phyloP scores from a whole-genome alignment of 2,888 invertebrate genomes.

The Drosophila anceps region DNA sequence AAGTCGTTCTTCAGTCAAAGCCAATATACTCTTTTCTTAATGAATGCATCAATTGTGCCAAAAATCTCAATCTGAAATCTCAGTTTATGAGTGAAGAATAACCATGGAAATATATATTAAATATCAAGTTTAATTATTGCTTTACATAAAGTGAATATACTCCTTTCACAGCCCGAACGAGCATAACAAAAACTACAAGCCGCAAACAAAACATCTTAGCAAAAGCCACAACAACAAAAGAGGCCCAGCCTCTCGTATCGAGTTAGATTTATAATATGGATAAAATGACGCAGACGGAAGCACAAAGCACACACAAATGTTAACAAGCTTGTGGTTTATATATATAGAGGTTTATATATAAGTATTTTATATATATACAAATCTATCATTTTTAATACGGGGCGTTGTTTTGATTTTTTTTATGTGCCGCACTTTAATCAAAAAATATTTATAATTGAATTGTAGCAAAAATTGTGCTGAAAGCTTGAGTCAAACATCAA shows the following conservation, averaged over 20 bases:
- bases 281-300: constrained; percentile 66
- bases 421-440: constrained; percentile 69
- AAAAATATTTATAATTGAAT: constrained; percentile 73
- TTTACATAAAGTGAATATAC: neutral
- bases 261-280: constrained; percentile 42
- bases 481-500: constrained; percentile 60
- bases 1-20: too few species aligned
- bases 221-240: constrained; percentile 18
- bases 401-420: constrained; percentile 59
- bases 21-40: too few species aligned
- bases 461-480: constrained; percentile 67
- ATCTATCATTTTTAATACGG: constrained; percentile 44
- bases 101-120: neutral
- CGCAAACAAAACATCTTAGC: constrained; percentile 44
- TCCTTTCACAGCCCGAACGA: neutral
- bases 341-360: constrained; percentile 4
- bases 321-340: constrained; percentile 53
- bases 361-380: constrained; percentile 24
- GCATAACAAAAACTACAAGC: constrained; percentile 30
- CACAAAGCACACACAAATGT: constrained; percentile 41
- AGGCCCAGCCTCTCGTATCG: constrained; percentile 29
- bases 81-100: neutral
- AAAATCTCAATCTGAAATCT: neutral
- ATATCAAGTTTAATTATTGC: neutral
- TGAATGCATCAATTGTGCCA: too few species aligned